Percentiles rank a stretch among this genome's conserved stretches.
These are phyloP conservation scores for Oryctes rhinoceros DNA, from an alignment of 1,140 invertebrate genomes.

Conservation along the genomic window DNA sequence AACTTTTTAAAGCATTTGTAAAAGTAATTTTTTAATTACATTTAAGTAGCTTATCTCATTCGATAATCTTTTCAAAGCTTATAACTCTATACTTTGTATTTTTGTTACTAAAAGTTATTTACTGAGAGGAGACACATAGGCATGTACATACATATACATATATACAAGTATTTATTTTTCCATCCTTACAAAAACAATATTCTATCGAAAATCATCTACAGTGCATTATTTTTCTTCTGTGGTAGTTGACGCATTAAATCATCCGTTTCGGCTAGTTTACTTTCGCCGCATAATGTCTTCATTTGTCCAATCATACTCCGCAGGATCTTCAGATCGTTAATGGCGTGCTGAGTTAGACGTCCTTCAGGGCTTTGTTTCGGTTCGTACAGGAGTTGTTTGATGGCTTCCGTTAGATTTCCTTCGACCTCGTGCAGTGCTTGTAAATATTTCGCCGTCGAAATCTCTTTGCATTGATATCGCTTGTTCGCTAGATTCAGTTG, in stretches of 20 bases:
- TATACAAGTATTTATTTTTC: background rate
- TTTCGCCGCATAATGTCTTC: background rate
- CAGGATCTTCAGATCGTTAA: conserved; percentile 72
- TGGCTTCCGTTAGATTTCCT: conserved; percentile 67
- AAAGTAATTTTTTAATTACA: too few relatives aligned
- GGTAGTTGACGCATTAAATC: background rate
- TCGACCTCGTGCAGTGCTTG: conserved; percentile 61
- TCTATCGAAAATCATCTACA: background rate
- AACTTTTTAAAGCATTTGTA: too few relatives aligned
- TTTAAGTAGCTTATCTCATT: too few relatives aligned
- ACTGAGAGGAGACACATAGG: too few relatives aligned
- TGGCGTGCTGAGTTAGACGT: conserved; percentile 69
- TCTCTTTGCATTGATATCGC: conserved; percentile 66
- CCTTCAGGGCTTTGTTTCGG: conserved; percentile 77
- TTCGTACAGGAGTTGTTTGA: conserved; percentile 75
- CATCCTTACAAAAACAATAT: background rate
- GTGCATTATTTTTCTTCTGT: background rate
- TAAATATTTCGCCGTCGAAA: conserved; percentile 63
- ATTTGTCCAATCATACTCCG: conserved; percentile 47
- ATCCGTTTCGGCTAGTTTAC: background rate
- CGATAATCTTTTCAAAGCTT: too few relatives aligned
- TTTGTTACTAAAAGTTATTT: too few relatives aligned
- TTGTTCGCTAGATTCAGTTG: conserved; percentile 71
- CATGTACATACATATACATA: conserved; percentile 3
- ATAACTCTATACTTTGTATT: too few relatives aligned